Evolutionary conservation across 2,797 vertebrate species (phyloP), one percentile per base, ranked within the genome.

Genomic region (Merluccius polli): DNA sequence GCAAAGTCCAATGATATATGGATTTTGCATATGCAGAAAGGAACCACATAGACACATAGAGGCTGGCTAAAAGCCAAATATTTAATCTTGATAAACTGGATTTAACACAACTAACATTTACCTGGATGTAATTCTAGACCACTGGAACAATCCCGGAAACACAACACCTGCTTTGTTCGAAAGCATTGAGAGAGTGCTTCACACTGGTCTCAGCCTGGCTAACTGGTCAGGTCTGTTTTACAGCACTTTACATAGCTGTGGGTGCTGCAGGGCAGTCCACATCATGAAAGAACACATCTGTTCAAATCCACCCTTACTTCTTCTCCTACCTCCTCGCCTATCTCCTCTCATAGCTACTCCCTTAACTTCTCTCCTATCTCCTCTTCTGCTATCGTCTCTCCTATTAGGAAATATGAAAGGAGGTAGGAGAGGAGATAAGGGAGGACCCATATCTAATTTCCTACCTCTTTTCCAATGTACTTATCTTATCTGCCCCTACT

Each of bases 281-380:
- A 36, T 67, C 18, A 80, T 82, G 76, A 87, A 89, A 82, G 79
- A 80, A 24, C 48, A 18, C 35, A 77, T 12, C 72, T 18, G 15
- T 36, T 67, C 52, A 67, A 13, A 10, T 59, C 29, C 63, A 33
- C 59, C 41, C 15, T n/a, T 31, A 11, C 65, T 67, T 68, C 36
- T n/a, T 59, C 41, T 73, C 27, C 44, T 30, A 1, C 72, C 29
- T 29, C 32, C 52, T 74, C 31, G 18, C 44, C 29, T 13, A 12
- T 18, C 10, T 35, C 18, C 15, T 18, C 32, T 69, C 73, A 74
- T n/a, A 38, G 4, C 7, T 38, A 3, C 36, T 38, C 9, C 41
- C 41, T 44, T 44, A 44, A 0, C 38, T 35, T 8, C 8, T 35
- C 33, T 35, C n/a, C n/a, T n/a, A n/a, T n/a, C n/a, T n/a, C n/a